Evolutionary conservation across 2,113 vertebrate genomes (phyloP), one percentile per base, ranked within the genome.

Genomic region (Podarcis raffonei): DNA sequence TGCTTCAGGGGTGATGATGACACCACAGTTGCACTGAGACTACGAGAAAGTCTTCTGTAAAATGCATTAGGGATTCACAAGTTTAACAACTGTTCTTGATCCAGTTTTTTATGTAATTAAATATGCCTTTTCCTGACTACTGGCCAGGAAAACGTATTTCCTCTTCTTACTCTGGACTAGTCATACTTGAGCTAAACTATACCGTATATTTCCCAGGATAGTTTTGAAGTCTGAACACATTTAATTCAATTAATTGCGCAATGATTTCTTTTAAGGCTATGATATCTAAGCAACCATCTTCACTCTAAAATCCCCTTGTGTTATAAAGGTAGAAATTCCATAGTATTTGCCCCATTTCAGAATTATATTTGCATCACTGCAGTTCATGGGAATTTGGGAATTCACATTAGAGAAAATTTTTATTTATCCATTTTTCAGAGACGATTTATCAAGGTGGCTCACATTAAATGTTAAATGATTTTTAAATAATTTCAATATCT

Each of bases 31-130:
- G 86, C 78, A 88, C 81, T 86, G 32, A 86, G n/a, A 16, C 84
- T 75, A 90, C n/a, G 16, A 35, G 30, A 95, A 88, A 4, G 0
- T 0, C 42, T 90, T 87, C 16, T 22, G 65, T 53, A 57, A 72
- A 6, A 25, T 69, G 77, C 71, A 39, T 84, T 66, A 37, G 30
- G 6, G 35, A 90, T 93, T 92, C 68, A 90, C 37, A 91, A 68
- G n/a, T 88, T 66, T 83, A 83, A 62, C 3, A 35, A 62, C 30
- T 82, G 5, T 83, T 78, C 65, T 87, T 80, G 72, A 75, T 89
- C 68, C 57, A 86, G 5, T 27, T 90, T 79, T 90, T 83, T 32
- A 53, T 0, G 13, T 35, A 82, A 90, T 85, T 65, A 53, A 39
- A 84, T 89, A 79, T 27, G 68, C 48, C 59, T 35, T 86, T 89